phyloP scores from a whole-genome alignment of 2,888 invertebrate genomes.

The Ochropleura leucogaster region DNA sequence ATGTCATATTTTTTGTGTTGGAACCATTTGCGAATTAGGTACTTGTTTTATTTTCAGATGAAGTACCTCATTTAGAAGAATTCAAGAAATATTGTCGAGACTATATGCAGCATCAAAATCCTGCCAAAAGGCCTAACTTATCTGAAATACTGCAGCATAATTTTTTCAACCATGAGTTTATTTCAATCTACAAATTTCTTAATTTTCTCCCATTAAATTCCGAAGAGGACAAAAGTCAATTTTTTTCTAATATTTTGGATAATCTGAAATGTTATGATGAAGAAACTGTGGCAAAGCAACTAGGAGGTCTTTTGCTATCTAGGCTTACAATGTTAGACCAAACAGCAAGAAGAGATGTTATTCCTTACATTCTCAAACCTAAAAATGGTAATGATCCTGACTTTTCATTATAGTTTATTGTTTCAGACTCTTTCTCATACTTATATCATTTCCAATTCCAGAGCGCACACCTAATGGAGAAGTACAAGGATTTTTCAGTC shows the following conservation, averaged over 20 bases:
- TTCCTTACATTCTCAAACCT: slow-evolving; percentile 93
- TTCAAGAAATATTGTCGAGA: slow-evolving; percentile 93
- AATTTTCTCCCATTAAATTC: slow-evolving; percentile 95
- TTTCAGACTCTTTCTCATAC: neutral
- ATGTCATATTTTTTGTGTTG: neutral
- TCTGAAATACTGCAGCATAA: slow-evolving; percentile 92
- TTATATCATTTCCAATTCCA: slow-evolving; percentile 70
- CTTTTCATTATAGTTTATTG: neutral
- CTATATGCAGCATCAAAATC: slow-evolving; percentile 92
- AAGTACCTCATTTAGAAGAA: slow-evolving; percentile 92
- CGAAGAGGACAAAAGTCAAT: slow-evolving; percentile 94
- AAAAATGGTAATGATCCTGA: slow-evolving; percentile 90
- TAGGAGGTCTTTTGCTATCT: slow-evolving; percentile 94
- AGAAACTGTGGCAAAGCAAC: slow-evolving; percentile 94
- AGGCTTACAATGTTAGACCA: slow-evolving; percentile 96
- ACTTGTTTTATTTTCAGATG: slow-evolving; percentile 86
- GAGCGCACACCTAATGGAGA: slow-evolving; percentile 84
- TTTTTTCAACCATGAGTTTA: slow-evolving; percentile 96
- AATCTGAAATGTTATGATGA: slow-evolving; percentile 94
- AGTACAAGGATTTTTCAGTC: slow-evolving; percentile 92
- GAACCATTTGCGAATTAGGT: neutral
- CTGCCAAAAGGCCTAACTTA: slow-evolving; percentile 92
- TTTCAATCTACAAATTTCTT: slow-evolving; percentile 95
- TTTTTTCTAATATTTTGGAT: slow-evolving; percentile 93
- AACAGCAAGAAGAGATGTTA: slow-evolving; percentile 93